phyloP scores from a whole-genome alignment of 2,888 invertebrate genomes.

The Ditylenchus weischeri region DNA sequence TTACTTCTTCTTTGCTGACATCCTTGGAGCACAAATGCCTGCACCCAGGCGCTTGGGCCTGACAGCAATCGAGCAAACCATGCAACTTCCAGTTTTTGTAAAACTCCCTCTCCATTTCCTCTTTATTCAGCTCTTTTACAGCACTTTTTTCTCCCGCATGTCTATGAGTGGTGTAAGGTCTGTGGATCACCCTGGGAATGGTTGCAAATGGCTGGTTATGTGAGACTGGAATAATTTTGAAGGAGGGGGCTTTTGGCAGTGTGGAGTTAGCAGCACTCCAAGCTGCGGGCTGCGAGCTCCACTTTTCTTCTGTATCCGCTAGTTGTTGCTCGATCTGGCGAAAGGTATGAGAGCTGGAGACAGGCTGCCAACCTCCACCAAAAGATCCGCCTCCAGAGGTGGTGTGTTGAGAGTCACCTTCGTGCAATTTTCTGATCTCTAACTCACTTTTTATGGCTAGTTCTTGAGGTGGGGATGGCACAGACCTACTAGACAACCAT shows the following conservation, averaged over 20 bases:
- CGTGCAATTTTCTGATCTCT: slow-evolving; percentile 1
- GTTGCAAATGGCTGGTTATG: neutral
- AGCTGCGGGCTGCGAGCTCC: neutral
- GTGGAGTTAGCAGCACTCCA: neutral
- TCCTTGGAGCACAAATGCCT: slow-evolving; percentile 33
- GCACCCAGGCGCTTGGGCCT: slow-evolving; percentile 37
- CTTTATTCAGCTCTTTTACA: neutral
- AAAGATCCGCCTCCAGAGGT: neutral
- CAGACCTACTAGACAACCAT: neutral
- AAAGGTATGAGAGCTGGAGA: neutral
- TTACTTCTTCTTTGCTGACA: slow-evolving; percentile 38
- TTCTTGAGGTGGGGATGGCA: neutral
- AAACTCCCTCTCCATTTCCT: neutral
- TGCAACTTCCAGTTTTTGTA: neutral
- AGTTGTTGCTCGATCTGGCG: neutral
- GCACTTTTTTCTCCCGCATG: neutral
- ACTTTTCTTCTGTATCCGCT: neutral
- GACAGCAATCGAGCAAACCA: slow-evolving; percentile 33
- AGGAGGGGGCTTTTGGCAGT: slow-evolving; percentile 13
- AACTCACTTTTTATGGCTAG: neutral
- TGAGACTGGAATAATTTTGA: slow-evolving; percentile 15
- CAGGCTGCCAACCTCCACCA: neutral
- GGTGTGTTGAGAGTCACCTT: neutral
- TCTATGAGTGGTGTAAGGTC: neutral
- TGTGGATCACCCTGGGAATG: neutral